Evolutionary conservation across 2,888 invertebrate species (phyloP), one percentile per base, ranked within the genome.

Genomic region (Drosophila anomelani): DNA sequence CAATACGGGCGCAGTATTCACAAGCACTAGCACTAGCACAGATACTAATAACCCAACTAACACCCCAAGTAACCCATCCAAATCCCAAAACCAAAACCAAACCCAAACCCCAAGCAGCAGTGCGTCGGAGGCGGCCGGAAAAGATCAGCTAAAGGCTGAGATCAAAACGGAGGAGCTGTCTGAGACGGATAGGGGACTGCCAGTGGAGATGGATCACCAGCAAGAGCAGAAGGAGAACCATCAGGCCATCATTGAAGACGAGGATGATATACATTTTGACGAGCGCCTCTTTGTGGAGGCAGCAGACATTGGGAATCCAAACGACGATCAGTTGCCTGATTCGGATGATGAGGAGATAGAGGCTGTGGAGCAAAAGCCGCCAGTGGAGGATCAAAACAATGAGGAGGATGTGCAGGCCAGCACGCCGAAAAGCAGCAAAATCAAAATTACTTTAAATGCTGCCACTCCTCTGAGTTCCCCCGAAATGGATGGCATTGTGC

Each of bases 1-100:
- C 90, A 93, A 92, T 90, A 91, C 91, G 90, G 92, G 91, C 90
- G 92, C 90, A 81, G 90, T 92, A 83, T 90, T 92, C 88, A 90
- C 91, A 73, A 91, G 92, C 81, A 88, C 88, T 78, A 86, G 90
- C 77, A 80, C 91, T 73, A 91, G 92, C 81, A 88, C 89, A 78
- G 84, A 90, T 75, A 81, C 77, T 85, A 78, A 69, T 15, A 36
- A 53, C 6, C 58, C 58, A 44, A 76, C 51, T 20, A 74, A 68
- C 55, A 70, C 69, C 60, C 62, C 63, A 70, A 64, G 53, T 47
- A 76, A 77, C 46, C 49, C 63, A 57, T 2, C 38, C 51, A 29
- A 62, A 13, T 41, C 66, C 66, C 63, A 53, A 60, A 8, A 43
- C 66, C 63, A 53, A 60, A 8, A 41, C 57, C 55, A 13, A 54